A percentile compares a stretch with the other conserved stretches of the same genome.
Evolutionary conservation across 2,888 invertebrate genomes (phyloP).

Genomic region (Sarcophaga caerulescens): DNA sequence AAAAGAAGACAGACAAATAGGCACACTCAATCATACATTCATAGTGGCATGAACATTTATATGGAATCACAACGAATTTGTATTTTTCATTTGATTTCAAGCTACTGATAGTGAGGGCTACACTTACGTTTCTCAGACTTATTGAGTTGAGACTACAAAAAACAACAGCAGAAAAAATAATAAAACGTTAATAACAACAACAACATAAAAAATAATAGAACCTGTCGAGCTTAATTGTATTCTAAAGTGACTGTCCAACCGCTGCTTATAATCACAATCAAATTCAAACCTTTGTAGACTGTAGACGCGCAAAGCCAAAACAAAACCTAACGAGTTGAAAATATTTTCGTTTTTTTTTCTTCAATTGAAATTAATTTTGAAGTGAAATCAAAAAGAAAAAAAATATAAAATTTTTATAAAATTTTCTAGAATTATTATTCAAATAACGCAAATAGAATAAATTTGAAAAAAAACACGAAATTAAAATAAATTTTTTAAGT

Average conservation of each 20-base stretch:
- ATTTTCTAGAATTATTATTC: slow-evolving; percentile 51
- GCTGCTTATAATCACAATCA: slow-evolving; percentile 58
- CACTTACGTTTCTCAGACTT: slow-evolving; percentile 43
- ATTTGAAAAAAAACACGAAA: neutral
- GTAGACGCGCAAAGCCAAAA: slow-evolving; percentile 68
- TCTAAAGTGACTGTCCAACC: slow-evolving; percentile 63
- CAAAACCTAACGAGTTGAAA: slow-evolving; percentile 44
- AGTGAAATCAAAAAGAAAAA: neutral
- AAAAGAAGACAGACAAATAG: neutral
- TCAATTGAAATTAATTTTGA: neutral
- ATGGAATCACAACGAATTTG: slow-evolving; percentile 61
- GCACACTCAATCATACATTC: slow-evolving; percentile 1
- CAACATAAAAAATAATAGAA: slow-evolving; percentile 44
- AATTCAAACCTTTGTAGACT: slow-evolving; percentile 70
- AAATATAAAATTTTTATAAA: slow-evolving; percentile 5
- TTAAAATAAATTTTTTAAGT: slow-evolving; percentile 1
- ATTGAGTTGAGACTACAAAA: slow-evolving; percentile 18
- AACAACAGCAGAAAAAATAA: neutral
- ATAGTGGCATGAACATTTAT: slow-evolving; percentile 49
- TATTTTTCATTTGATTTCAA: slow-evolving; percentile 58
- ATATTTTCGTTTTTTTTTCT: neutral
- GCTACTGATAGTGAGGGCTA: slow-evolving; percentile 52
- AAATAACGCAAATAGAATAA: slow-evolving; percentile 36
- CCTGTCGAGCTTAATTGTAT: slow-evolving; percentile 67
- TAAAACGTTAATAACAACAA: slow-evolving; percentile 43